A percentile compares a stretch with the other conserved stretches of the same genome.
Conservation (phyloP, 2,113 vertebrate species). For the Crotophaga sulcirostris region DNA sequence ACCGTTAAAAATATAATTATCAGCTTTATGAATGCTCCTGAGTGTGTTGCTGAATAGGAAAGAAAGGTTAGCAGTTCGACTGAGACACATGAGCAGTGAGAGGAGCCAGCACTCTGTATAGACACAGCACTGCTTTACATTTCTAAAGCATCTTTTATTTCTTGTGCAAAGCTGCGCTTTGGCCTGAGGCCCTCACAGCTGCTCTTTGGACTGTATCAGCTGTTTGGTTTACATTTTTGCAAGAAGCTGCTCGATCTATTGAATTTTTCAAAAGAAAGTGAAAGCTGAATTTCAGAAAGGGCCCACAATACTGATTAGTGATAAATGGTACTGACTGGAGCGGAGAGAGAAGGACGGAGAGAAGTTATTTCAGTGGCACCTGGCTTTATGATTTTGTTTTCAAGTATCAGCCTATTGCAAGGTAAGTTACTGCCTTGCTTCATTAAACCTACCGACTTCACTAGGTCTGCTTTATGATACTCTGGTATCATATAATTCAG, state of each 20-base stretch:
- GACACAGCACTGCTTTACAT: slow-evolving; percentile 47
- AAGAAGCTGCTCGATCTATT: slow-evolving; percentile 21
- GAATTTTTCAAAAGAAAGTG: slow-evolving; percentile 12
- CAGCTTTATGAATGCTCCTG: neutral
- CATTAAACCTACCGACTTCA: neutral
- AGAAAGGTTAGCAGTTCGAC: neutral
- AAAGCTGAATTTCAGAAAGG: slow-evolving; percentile 8
- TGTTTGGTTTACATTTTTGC: slow-evolving; percentile 48
- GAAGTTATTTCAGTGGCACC: neutral
- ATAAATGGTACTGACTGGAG: neutral
- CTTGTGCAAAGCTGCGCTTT: slow-evolving; percentile 42
- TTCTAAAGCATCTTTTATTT: slow-evolving; percentile 66
- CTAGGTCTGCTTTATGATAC: neutral
- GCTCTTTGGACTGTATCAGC: slow-evolving; percentile 35
- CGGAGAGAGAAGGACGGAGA: neutral
- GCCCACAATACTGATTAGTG: neutral
- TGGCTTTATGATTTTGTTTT: neutral
- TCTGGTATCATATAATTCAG: neutral
- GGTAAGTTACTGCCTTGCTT: neutral
- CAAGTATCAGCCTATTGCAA: neutral
- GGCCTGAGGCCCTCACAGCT: slow-evolving; percentile 32
- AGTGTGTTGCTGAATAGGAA: neutral
- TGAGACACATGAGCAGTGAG: neutral
- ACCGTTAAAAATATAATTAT: neutral
- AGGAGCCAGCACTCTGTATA: neutral